Base-by-base conservation (phyloP, 2,797 vertebrate genomes). In the Hyperoplus immaculatus region DNA sequence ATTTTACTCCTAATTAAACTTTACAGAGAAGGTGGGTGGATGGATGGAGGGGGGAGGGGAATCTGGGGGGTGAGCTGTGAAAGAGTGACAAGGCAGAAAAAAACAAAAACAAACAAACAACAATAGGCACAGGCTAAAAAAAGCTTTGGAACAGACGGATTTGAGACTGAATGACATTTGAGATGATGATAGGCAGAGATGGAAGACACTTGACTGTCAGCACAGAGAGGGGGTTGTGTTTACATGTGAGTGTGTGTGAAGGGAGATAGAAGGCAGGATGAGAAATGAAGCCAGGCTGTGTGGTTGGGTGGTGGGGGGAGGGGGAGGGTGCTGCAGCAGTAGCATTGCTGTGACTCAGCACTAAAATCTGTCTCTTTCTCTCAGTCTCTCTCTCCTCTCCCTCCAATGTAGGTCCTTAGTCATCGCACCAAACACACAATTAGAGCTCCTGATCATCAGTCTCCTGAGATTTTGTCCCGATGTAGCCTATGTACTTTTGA, bases 1-100 rank as follows among this genome's bases (percentile, higher is more conserved):
- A 92, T 82, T 88, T 84, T 67, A 78, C 60, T 88, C 60, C 84
- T 93, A 93, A 94, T 94, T 93, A 93, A 91, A 92, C 90, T 87
- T 84, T 82, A 69, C 75, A 39, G 70, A 55, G 76, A 84, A 83
- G 73, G 72, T 71, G 80, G 71, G 56, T 76, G 82, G 50, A 63
- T 62, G 80, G n/a, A 38, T 45, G 77, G 55, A 61, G 55, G 56
- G 42, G 9, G 21, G 58, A 70, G 54, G 69, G 21, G 29, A 29
- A 29, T 29, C 29, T 29, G 2, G 46, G 63, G 53, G 73, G 66
- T 63, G 72, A 80, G 62, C 50, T 55, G 59, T n/a, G 56, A 87
- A 81, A 60, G 71, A 87, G 74, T 80, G 85, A 87, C 42, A 18
- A 75, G 59, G 78, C 68, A n/a, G 61, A 79, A 72, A 50, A 63